Conservation (phyloP, 2,113 vertebrate genomes). For the Aptenodytes patagonicus region DNA sequence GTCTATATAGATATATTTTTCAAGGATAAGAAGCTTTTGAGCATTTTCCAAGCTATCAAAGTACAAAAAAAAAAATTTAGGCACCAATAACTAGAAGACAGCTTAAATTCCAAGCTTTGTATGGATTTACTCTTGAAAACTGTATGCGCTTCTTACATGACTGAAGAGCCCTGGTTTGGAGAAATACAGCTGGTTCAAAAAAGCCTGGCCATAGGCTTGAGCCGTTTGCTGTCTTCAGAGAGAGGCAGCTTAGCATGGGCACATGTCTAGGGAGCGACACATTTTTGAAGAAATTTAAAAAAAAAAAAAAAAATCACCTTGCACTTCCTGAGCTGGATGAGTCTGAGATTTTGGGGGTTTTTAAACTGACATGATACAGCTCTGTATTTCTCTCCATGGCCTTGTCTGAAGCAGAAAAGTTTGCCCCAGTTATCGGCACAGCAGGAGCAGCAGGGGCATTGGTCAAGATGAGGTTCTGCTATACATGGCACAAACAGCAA, state of each 20-base stretch:
- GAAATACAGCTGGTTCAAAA: neutral
- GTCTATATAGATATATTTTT: neutral
- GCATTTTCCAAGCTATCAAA: neutral
- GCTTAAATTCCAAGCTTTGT: neutral
- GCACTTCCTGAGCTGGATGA: neutral
- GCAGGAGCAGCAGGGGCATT: neutral
- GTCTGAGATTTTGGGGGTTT: fast-evolving
- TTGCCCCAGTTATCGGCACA: neutral
- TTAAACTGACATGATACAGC: neutral
- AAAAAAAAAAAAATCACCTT: neutral
- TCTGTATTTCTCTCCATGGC: neutral
- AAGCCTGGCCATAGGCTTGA: neutral
- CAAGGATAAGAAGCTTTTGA: neutral
- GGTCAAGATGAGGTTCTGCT: neutral
- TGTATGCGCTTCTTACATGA: neutral
- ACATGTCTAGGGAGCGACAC: fast-evolving
- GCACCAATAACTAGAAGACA: neutral
- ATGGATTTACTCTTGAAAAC: neutral
- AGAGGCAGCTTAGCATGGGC: neutral
- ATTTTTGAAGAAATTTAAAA: neutral
- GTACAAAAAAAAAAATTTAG: neutral
- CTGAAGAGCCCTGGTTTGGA: neutral
- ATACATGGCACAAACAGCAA: neutral
- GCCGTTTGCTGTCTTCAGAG: neutral
- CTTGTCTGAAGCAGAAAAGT: neutral